Evolutionary conservation across 2,113 vertebrate species (phyloP).

Genomic region (Bubo bubo): DNA sequence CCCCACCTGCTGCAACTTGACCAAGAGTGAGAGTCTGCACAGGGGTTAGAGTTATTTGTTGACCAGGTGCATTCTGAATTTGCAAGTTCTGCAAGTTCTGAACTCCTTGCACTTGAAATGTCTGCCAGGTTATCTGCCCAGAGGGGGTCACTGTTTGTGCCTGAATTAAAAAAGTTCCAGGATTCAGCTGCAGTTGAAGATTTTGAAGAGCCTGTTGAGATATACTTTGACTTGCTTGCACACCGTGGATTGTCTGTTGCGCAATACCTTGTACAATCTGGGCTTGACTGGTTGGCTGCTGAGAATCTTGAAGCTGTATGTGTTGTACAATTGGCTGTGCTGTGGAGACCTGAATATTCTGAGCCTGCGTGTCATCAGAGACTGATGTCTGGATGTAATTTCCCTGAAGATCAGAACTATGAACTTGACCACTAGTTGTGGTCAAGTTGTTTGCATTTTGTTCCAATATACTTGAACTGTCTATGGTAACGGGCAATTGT

Average conservation of each 20-base stretch:
- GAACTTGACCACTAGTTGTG: constrained; percentile 82
- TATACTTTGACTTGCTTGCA: constrained; percentile 85
- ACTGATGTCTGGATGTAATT: constrained; percentile 86
- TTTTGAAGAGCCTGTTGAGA: constrained; percentile 89
- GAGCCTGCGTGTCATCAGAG: constrained; percentile 88
- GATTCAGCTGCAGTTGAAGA: constrained; percentile 94
- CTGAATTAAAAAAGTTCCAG: constrained; percentile 97
- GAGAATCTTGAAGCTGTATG: constrained; percentile 93
- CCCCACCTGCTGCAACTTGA: constrained; percentile 86
- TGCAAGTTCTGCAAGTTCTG: constrained; percentile 98
- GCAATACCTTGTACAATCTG: constrained; percentile 93
- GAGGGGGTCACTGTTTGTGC: constrained; percentile 97
- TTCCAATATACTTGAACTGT: constrained; percentile 88
- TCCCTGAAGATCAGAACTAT: constrained; percentile 90
- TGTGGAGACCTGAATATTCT: constrained; percentile 88
- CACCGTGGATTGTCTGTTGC: constrained; percentile 84
- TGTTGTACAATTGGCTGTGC: constrained; percentile 88
- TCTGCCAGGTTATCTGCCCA: constrained; percentile 99
- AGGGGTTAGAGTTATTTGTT: constrained; percentile 96
- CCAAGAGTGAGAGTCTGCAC: constrained; percentile 96
- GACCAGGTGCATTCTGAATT: constrained; percentile 91
- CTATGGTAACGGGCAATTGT: constrained; percentile 87
- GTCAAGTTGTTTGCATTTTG: constrained; percentile 85
- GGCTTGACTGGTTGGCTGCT: constrained; percentile 88
- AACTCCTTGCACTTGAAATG: constrained; percentile 98